Evolutionary conservation across 2,888 invertebrate genomes (phyloP), one percentile per base, ranked within the genome.

Genomic region (Oscheius sp.): DNA sequence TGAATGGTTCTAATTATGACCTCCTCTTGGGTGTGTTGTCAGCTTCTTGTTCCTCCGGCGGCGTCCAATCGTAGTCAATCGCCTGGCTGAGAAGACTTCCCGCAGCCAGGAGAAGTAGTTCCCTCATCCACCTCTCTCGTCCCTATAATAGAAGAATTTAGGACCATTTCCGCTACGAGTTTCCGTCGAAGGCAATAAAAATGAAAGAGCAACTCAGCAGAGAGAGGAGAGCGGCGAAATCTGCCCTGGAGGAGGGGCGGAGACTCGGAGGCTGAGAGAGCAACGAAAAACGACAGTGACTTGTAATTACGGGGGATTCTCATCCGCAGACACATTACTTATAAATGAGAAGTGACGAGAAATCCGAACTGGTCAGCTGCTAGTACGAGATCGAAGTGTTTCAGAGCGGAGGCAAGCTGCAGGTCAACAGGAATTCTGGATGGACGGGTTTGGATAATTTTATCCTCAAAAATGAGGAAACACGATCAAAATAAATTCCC

Each of bases 321-420:
- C 27, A 25, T 52, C 17, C 27, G 23, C n/a, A 42, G 42, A 20
- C 17, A 25, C 55, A 55, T 55, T 55, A 55, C 55, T 55, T 55
- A 55, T 55, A 53, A 53, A 53, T 53, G 53, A 53, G 55, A 55
- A 31, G 34, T 55, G 55, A 55, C 33, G 55, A n/a, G n/a, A n/a
- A n/a, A n/a, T n/a, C n/a, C n/a, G n/a, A n/a, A n/a, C n/a, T n/a
- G n/a, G n/a, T n/a, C n/a, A n/a, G n/a, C n/a, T n/a, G n/a, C n/a
- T n/a, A n/a, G n/a, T n/a, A n/a, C n/a, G n/a, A n/a, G n/a, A n/a
- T n/a, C n/a, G n/a, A n/a, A n/a, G n/a, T n/a, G n/a, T n/a, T n/a
- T n/a, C n/a, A n/a, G n/a, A n/a, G n/a, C n/a, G n/a, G n/a, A n/a
- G n/a, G n/a, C n/a, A n/a, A n/a, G n/a, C n/a, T n/a, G n/a, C n/a